These are phyloP conservation scores for Drosophila asahinai DNA, from an alignment of 1,140 invertebrate species.

Conservation along the genomic window DNA sequence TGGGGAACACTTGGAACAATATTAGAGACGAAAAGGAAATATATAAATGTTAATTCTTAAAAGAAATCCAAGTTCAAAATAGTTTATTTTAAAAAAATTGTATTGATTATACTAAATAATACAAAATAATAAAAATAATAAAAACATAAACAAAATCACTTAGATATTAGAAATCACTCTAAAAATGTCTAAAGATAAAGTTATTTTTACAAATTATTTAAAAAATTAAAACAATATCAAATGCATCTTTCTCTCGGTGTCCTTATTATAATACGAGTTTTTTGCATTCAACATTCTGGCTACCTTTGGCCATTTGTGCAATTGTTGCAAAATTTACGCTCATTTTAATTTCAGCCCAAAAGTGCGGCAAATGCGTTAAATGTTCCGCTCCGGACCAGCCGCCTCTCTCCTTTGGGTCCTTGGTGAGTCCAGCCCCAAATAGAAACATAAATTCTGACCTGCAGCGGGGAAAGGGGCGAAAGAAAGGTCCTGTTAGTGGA, in stretches of 20 bases:
- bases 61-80: too few species aligned
- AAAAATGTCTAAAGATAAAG: too few species aligned
- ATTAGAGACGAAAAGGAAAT: neutral
- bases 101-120: too few species aligned
- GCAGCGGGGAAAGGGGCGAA: constrained; percentile 33
- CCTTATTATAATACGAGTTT: constrained; percentile 38
- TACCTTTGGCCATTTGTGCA: constrained; percentile 60
- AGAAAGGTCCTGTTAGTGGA: constrained; percentile 29
- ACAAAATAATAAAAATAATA: too few species aligned
- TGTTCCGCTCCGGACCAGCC: constrained; percentile 30
- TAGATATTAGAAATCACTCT: too few species aligned
- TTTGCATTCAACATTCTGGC: constrained; percentile 2
- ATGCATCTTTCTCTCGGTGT: constrained; percentile 42
- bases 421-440: constrained; percentile 37
- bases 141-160: too few species aligned
- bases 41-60: neutral
- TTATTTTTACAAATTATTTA: neutral
- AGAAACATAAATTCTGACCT: constrained; percentile 72
- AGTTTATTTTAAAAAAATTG: too few species aligned
- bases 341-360: constrained; percentile 64
- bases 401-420: constrained; percentile 9
- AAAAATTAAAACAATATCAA: neutral
- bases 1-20: constrained; percentile 6
- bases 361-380: constrained; percentile 71
- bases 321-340: constrained; percentile 80